Conservation (phyloP, 2,113 vertebrate species). For the Progne subis region DNA sequence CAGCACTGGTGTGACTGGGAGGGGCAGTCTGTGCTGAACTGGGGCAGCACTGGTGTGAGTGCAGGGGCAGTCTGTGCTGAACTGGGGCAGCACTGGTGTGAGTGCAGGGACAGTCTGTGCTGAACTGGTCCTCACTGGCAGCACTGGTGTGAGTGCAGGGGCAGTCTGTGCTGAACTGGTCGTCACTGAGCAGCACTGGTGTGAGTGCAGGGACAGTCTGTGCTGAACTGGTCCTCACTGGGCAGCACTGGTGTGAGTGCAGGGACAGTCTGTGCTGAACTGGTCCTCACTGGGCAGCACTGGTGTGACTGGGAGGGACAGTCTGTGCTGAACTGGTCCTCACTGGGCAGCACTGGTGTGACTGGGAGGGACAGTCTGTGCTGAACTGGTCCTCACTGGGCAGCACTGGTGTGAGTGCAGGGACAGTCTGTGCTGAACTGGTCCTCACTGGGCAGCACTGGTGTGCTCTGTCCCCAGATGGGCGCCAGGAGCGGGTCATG, state of each 20-base stretch:
- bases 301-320: no score
- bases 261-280: no score
- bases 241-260: background rate
- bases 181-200: fast-evolving
- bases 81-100: background rate
- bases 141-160: background rate
- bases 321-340: no score
- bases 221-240: fast-evolving
- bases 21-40: no score
- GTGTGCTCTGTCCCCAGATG: constrained; percentile 73
- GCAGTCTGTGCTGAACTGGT: fast-evolving
- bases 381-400: no score
- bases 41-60: no score
- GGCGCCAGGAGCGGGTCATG: constrained; percentile 90
- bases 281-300: background rate
- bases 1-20: background rate
- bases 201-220: no score
- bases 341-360: fast-evolving
- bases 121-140: no score
- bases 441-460: background rate
- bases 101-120: no score
- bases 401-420: fast-evolving
- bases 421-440: background rate
- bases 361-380: background rate
- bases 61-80: no score